Evolutionary conservation across 2,113 vertebrate species (phyloP), one percentile per base, ranked within the genome.

Genomic region (Acrocephalus arundinaceus): DNA sequence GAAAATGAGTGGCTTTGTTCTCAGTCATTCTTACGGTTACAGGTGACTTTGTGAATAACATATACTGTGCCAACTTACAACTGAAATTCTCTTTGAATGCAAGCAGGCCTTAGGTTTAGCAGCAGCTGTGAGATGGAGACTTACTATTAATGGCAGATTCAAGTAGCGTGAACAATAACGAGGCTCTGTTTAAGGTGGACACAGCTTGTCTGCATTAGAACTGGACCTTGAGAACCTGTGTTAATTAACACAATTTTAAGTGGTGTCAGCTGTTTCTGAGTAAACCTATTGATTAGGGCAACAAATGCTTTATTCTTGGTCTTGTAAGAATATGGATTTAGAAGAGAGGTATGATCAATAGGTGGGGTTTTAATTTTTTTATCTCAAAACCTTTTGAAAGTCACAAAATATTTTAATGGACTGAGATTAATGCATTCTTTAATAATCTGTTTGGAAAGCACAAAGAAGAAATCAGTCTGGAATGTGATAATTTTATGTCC

Each of bases 91-190:
- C 68, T 67, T 37, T 61, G n/a, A 95, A 90, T 55, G 54, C 57
- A 85, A 83, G 46, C 52, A 77, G 39, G 31, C 55, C 43, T 58
- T 43, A 25, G 39, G 65, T 92, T 92, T 25, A 89, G 85, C 87
- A 88, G 82, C 79, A 88, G 85, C 85, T 87, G n/a, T 72, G 83
- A 93, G 65, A 86, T 13, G 68, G 61, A 90, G 78, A 37, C 73
- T 87, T 75, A 49, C 73, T 94, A 43, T 33, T 88, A 87, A 77
- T 57, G 73, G 88, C 85, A 94, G 79, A 35, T 88, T 90, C 63
- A 86, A 74, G 52, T 3, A 74, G 63, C 6, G 0, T 37, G 74
- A 93, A 95, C 59, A 85, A 59, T 48, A 79, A 76, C 2, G 19
- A 31, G 18, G 11, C 27, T 11, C 54, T 62, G 27, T 78, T 84